Evolutionary conservation across 2,113 vertebrate genomes (phyloP).

Genomic region (Mungos mungo): DNA sequence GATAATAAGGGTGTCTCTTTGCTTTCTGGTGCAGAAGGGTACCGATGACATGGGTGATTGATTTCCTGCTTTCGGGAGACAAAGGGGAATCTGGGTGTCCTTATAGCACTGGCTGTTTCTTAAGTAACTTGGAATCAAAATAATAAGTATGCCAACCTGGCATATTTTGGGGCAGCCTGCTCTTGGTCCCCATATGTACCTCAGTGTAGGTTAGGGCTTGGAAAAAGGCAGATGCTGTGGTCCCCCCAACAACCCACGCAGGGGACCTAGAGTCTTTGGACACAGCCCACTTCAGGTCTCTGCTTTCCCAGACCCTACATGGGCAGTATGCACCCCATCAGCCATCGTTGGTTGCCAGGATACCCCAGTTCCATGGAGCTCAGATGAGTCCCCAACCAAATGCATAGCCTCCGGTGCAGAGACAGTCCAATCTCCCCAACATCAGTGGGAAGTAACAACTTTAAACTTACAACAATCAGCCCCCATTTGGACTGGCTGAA

Average conservation of each 20-base stretch:
- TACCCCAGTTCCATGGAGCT: neutral
- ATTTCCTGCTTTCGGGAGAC: neutral
- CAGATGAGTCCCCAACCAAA: neutral
- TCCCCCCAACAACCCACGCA: neutral
- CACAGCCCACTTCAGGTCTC: neutral
- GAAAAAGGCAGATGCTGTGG: neutral
- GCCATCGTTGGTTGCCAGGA: neutral
- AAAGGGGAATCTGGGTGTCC: neutral
- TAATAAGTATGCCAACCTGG: neutral
- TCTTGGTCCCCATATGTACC: neutral
- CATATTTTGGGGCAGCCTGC: neutral
- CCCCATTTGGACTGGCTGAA: neutral
- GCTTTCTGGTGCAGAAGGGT: neutral
- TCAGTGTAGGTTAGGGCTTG: neutral
- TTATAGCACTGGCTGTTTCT: neutral
- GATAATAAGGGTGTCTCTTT: neutral
- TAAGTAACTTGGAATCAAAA: neutral
- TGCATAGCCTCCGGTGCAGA: neutral
- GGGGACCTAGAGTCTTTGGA: neutral
- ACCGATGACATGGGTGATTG: neutral
- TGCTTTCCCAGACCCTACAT: neutral
- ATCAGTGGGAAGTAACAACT: neutral
- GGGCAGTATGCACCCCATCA: neutral
- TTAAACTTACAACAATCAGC: neutral
- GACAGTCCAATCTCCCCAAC: neutral